phyloP scores from a whole-genome alignment of 2,888 invertebrate species.

The Cartodere bifasciata region DNA sequence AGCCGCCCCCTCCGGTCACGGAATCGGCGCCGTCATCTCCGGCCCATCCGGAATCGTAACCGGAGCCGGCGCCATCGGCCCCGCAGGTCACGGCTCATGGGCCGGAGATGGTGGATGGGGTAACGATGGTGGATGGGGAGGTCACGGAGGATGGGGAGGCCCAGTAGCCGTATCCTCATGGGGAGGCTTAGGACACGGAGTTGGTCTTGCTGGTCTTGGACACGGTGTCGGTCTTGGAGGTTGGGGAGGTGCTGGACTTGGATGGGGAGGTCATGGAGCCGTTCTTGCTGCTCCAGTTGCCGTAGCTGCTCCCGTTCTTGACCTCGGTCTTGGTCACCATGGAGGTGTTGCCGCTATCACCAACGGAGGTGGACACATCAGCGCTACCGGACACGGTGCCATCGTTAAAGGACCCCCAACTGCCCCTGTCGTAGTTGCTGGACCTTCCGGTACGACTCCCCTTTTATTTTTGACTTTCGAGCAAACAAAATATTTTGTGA shows the following conservation, averaged over 20 bases:
- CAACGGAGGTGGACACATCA: conserved; percentile 11
- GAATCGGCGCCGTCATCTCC: conserved; percentile 12
- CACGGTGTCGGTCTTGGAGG: conserved; percentile 8
- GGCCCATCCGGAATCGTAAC: conserved; percentile 17
- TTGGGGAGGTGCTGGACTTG: conserved; percentile 10
- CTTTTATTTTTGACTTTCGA: no score
- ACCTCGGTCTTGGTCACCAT: conserved; percentile 11
- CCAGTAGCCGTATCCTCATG: conserved; percentile 9
- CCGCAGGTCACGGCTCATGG: conserved; percentile 23
- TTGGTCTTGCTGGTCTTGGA: conserved; percentile 7
- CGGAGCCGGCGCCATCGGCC: conserved; percentile 17
- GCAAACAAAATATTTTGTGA: no score
- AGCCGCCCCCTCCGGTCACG: conserved; percentile 16
- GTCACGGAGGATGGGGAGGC: conserved; percentile 13
- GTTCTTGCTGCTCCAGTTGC: conserved; percentile 5
- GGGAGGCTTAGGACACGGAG: conserved; percentile 8
- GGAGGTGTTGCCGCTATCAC: conserved; percentile 15
- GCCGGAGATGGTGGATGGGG: conserved; percentile 25
- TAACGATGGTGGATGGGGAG: conserved; percentile 21
- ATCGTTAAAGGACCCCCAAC: conserved; percentile 13
- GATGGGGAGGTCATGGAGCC: conserved; percentile 10
- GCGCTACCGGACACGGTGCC: conserved; percentile 11
- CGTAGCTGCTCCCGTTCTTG: no score
- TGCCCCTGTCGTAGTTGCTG: conserved; percentile 11
- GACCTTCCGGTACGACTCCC: no score